Conservation (phyloP, 2,888 invertebrate species). For the Hemicrepidius hirtus region DNA sequence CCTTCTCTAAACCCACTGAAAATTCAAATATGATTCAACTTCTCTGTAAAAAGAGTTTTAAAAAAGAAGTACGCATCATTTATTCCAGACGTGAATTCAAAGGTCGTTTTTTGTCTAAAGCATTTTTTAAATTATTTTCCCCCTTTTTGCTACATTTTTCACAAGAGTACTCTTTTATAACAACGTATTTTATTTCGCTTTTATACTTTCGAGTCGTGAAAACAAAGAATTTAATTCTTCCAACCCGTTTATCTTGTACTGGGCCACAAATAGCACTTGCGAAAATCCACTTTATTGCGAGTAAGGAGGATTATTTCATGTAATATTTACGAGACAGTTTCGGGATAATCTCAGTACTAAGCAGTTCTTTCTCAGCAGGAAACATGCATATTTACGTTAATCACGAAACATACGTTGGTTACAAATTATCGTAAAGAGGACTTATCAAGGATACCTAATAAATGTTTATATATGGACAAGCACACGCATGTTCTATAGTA, state of each 20-base stretch:
- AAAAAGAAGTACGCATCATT: too few species aligned
- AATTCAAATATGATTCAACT: too few species aligned
- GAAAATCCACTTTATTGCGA: constrained; percentile 22
- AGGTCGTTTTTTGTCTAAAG: too few species aligned
- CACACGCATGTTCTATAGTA: background rate
- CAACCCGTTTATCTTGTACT: constrained; percentile 4
- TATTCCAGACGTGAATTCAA: too few species aligned
- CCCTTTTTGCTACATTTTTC: too few species aligned
- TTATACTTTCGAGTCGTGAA: background rate
- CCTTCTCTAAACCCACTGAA: too few species aligned
- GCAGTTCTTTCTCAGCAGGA: constrained; percentile 10
- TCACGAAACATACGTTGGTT: background rate
- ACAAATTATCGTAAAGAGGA: constrained; percentile 1
- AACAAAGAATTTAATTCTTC: constrained; percentile 25
- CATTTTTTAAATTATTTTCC: too few species aligned
- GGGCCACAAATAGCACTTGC: constrained; percentile 13
- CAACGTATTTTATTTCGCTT: background rate
- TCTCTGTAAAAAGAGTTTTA: too few species aligned
- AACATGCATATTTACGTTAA: background rate
- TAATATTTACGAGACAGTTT: constrained; percentile 10
- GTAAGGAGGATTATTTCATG: constrained; percentile 25
- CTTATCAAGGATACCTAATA: background rate
- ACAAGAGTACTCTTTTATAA: background rate
- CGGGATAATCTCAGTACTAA: constrained; percentile 11
- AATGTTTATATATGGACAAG: background rate